These are phyloP conservation scores for Syngnathoides biaculeatus DNA, from an alignment of 2,113 vertebrate genomes.

Conservation along the genomic window DNA sequence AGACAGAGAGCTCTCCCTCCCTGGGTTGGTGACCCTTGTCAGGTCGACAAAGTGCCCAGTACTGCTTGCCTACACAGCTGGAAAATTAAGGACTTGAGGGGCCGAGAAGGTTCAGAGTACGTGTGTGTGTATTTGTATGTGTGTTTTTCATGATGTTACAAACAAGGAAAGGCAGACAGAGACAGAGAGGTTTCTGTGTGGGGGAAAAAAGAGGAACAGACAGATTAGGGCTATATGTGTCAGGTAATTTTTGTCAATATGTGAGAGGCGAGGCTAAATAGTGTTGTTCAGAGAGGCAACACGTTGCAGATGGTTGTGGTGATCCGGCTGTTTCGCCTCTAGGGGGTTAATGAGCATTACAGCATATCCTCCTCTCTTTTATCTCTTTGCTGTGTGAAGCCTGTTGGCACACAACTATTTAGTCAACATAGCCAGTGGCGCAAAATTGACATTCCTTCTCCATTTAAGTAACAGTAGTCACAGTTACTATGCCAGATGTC, in stretches of 20 bases:
- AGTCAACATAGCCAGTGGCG: conserved; percentile 8
- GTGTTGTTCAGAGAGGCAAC: conserved; percentile 50
- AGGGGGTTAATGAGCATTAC: conserved; percentile 62
- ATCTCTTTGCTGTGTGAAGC: conserved; percentile 23
- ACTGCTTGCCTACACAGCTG: conserved; percentile 62
- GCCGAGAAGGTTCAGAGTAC: conserved; percentile 36
- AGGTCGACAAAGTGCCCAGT: conserved; percentile 61
- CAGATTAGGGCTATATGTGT: conserved; percentile 10
- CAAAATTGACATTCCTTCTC: conserved; percentile 2
- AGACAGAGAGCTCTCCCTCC: conserved; percentile 41
- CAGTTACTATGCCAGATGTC: conserved; percentile 21
- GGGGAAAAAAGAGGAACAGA: conserved; percentile 4
- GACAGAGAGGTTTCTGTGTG: conserved; percentile 10
- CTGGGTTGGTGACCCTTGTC: conserved; percentile 59
- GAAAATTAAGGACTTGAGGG: conserved; percentile 64
- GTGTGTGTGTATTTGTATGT: conserved; percentile 3
- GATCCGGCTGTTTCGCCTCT: conserved; percentile 61
- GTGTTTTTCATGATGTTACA: conserved; percentile 1
- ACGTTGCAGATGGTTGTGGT: conserved; percentile 53
- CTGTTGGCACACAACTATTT: conserved; percentile 30
- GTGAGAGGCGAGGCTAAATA: conserved; percentile 40
- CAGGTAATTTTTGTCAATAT: conserved; percentile 4
- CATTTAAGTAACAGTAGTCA: conserved; percentile 11
- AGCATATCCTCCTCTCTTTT: conserved; percentile 41
- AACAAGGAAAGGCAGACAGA: conserved; percentile 3